These are phyloP conservation scores for Spilogale gracilis DNA, from an alignment of 2,113 vertebrate genomes.

Conservation along the genomic window DNA sequence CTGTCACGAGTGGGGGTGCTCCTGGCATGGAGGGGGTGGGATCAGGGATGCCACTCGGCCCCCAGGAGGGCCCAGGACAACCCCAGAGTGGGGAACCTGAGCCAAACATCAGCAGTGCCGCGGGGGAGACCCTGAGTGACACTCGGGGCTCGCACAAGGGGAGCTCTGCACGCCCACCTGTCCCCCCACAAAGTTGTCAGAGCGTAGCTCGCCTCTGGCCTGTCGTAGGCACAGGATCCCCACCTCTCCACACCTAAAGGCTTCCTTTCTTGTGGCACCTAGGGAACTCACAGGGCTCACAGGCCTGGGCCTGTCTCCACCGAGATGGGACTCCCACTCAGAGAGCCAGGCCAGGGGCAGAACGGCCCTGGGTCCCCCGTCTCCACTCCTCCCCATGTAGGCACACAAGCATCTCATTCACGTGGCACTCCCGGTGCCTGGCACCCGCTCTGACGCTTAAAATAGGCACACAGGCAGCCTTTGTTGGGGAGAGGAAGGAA, in stretches of 20 bases:
- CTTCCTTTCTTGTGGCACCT: background rate
- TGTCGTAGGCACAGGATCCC: background rate
- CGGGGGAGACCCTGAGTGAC: background rate
- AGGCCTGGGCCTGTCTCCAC: background rate
- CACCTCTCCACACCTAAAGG: background rate
- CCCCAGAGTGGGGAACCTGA: background rate
- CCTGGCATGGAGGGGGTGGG: background rate
- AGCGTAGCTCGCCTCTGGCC: background rate
- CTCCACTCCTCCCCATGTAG: background rate
- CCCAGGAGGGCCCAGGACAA: background rate
- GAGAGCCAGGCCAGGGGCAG: background rate
- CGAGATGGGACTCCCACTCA: background rate
- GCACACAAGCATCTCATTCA: slow-evolving; percentile 30
- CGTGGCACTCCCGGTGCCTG: slow-evolving; percentile 25
- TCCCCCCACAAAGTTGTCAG: background rate
- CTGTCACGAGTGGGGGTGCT: background rate
- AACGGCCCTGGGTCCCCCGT: background rate
- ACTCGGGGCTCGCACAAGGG: background rate
- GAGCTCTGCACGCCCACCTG: background rate
- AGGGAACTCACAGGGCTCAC: background rate
- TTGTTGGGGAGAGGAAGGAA: slow-evolving; percentile 56
- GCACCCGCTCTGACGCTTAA: slow-evolving; percentile 43
- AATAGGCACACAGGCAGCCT: slow-evolving; percentile 58
- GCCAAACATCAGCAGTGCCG: too few species aligned
- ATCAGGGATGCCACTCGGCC: background rate